Evolutionary conservation across 1,140 invertebrate genomes (phyloP).

Genomic region (Trichonephila clavata): DNA sequence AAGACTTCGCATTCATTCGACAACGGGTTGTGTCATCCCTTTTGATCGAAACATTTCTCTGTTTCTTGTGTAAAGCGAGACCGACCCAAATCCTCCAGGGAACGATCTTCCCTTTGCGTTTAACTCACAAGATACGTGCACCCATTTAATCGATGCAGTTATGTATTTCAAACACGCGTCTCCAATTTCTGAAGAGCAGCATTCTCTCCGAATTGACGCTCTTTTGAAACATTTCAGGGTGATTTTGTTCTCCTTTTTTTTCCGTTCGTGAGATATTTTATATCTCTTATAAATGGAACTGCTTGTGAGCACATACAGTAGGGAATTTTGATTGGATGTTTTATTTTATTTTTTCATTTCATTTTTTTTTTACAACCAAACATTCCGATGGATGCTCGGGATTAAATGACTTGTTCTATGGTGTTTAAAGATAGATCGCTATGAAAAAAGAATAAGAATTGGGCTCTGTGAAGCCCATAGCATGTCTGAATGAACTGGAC

Average conservation of each 20-base stretch:
- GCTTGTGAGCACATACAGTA: neutral
- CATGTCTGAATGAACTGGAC: neutral
- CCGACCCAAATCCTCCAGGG: neutral
- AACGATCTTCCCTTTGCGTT: constrained; percentile 6
- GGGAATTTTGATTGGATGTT: constrained; percentile 32
- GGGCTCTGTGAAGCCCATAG: neutral
- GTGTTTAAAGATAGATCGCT: neutral
- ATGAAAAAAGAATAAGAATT: neutral
- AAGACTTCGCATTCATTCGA: too few species aligned
- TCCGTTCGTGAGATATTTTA: constrained; percentile 17
- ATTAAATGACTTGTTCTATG: constrained; percentile 24
- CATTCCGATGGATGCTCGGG: neutral
- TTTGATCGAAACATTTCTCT: neutral
- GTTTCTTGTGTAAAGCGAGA: neutral
- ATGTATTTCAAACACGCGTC: constrained; percentile 61
- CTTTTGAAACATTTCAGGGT: constrained; percentile 49
- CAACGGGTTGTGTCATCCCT: too few species aligned
- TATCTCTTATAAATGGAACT: constrained; percentile 37
- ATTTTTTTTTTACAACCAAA: neutral
- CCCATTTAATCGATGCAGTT: constrained; percentile 55
- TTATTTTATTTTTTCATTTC: neutral
- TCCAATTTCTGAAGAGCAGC: constrained; percentile 41
- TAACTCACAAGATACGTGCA: constrained; percentile 33
- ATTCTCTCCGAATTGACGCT: constrained; percentile 10
- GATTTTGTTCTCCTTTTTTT: neutral